Percentiles rank a stretch among this genome's conserved stretches.
Conservation (phyloP, 2,888 invertebrate species). For the Synergus umbraculus region DNA sequence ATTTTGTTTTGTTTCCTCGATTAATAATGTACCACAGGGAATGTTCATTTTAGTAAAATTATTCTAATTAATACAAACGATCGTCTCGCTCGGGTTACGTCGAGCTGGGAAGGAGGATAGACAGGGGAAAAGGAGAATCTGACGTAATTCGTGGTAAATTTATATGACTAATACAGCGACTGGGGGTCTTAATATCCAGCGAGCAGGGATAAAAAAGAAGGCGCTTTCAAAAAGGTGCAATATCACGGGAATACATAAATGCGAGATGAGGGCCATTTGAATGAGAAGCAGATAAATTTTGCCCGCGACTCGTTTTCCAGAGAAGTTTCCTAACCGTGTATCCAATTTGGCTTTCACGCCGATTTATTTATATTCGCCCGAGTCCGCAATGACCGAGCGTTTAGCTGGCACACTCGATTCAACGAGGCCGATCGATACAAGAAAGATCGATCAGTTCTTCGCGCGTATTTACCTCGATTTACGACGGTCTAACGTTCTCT, state of each 20-base stretch:
- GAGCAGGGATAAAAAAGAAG: slow-evolving; percentile 62
- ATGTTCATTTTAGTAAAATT: slow-evolving; percentile 20
- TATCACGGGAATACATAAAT: slow-evolving; percentile 75
- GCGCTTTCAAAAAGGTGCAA: slow-evolving; percentile 73
- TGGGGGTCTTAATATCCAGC: slow-evolving; percentile 72
- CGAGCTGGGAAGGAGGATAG: not conserved
- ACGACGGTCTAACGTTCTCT: slow-evolving; percentile 26
- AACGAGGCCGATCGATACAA: slow-evolving; percentile 37
- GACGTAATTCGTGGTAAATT: slow-evolving; percentile 63
- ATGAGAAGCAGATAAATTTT: slow-evolving; percentile 75
- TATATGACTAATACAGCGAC: slow-evolving; percentile 73
- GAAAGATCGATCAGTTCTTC: slow-evolving; percentile 39
- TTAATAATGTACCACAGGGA: slow-evolving; percentile 16
- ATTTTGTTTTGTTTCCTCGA: not conserved
- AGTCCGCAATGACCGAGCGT: slow-evolving; percentile 40
- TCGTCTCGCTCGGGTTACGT: slow-evolving; percentile 6
- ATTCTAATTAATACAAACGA: slow-evolving; percentile 28
- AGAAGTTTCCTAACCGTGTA: slow-evolving; percentile 60
- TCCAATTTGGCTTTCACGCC: slow-evolving; percentile 68
- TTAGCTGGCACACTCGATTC: slow-evolving; percentile 31
- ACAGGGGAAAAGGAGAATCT: slow-evolving; percentile 34
- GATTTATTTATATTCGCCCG: slow-evolving; percentile 65
- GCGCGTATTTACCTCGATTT: slow-evolving; percentile 37
- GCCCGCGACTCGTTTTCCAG: slow-evolving; percentile 64
- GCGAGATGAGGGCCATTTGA: slow-evolving; percentile 74